phyloP scores from a whole-genome alignment of 2,888 invertebrate genomes.

The Drosophila cyrtoloma region DNA sequence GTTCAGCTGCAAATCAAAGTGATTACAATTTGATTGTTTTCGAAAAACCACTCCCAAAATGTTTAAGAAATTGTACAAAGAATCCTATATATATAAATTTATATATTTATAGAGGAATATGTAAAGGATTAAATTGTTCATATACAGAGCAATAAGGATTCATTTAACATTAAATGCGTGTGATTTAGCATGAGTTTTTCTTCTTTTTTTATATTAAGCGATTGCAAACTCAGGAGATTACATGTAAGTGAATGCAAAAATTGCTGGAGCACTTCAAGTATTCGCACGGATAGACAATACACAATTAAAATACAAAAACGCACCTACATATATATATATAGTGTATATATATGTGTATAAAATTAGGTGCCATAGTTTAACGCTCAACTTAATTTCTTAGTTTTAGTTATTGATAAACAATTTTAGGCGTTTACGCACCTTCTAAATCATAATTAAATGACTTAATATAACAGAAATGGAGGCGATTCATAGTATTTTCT shows the following conservation, averaged over 20 bases:
- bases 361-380: constrained; percentile 28
- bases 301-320: constrained; percentile 25
- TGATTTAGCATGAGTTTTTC: constrained; percentile 17
- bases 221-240: constrained; percentile 36
- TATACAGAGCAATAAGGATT: constrained; percentile 42
- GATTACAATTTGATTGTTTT: not conserved
- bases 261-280: constrained; percentile 19
- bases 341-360: constrained; percentile 12
- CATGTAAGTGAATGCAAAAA: constrained; percentile 21
- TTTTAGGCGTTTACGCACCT: constrained; percentile 20
- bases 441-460: constrained; percentile 28
- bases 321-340: constrained; percentile 19
- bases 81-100: constrained; percentile 40
- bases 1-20: not conserved
- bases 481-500: not conserved
- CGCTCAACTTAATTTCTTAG: constrained; percentile 37
- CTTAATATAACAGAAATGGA: constrained; percentile 37
- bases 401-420: constrained; percentile 34
- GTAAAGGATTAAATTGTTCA: constrained; percentile 45
- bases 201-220: constrained; percentile 31
- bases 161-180: constrained; percentile 37
- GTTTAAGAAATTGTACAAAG: constrained; percentile 46
- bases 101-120: constrained; percentile 43
- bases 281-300: constrained; percentile 18
- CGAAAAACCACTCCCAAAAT: not conserved